Conservation (phyloP, 37 sponge, comb jelly and placozoan genomes). For the Haliclona indistincta region DNA sequence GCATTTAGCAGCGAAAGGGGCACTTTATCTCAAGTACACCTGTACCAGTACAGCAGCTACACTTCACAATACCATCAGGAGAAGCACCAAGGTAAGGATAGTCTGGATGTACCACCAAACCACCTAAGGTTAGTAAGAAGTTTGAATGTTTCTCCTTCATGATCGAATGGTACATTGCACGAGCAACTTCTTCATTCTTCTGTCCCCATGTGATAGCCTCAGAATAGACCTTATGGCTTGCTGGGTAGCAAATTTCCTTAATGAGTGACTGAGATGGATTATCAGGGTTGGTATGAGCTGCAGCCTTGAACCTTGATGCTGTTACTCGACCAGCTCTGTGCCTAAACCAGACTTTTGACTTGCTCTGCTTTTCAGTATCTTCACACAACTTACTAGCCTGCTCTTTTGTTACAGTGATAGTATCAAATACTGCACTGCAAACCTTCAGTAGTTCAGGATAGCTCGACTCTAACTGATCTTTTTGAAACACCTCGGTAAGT, state of each 20-base stretch:
- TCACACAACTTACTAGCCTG: conserved; percentile 16
- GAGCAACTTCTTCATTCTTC: neutral
- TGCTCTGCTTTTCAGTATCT: conserved; percentile 8
- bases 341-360: neutral
- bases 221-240: conserved; percentile 3
- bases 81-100: conserved; percentile 10
- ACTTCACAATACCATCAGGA: conserved; percentile 17
- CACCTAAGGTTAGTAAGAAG: neutral
- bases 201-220: conserved; percentile 20
- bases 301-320: neutral
- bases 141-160: neutral
- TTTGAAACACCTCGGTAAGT: conserved; percentile 24
- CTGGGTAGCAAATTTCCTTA: conserved; percentile 11
- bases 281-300: neutral
- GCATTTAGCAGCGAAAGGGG: neutral
- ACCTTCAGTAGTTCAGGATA: conserved; percentile 23
- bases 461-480: conserved; percentile 6
- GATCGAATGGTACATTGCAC: neutral
- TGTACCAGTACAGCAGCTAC: conserved; percentile 6
- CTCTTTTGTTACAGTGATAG: conserved; percentile 17
- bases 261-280: conserved; percentile 5
- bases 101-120: conserved; percentile 15
- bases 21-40: conserved; percentile 28
- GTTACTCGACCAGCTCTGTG: conserved; percentile 3
- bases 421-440: conserved; percentile 23